Conservation (phyloP, 2,113 vertebrate species). For the Nothocercus julius region DNA sequence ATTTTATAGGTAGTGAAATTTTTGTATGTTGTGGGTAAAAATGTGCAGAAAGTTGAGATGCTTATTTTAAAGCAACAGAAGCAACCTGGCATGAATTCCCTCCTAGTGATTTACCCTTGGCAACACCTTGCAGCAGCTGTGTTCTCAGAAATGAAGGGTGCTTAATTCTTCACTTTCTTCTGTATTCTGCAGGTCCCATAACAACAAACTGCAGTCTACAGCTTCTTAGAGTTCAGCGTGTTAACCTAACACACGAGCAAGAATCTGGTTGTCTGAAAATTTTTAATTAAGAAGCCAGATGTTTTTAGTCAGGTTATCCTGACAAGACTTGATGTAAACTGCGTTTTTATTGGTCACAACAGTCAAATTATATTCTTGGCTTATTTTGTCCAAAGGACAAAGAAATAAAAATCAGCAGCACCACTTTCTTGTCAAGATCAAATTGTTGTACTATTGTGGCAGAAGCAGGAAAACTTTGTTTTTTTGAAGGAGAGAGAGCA, state of each 20-base stretch:
- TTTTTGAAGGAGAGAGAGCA: slow-evolving; percentile 76
- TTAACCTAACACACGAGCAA: slow-evolving; percentile 81
- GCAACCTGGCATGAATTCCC: slow-evolving; percentile 78
- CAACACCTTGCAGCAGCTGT: slow-evolving; percentile 75
- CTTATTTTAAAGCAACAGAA: slow-evolving; percentile 26
- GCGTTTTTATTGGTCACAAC: slow-evolving; percentile 81
- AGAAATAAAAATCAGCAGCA: slow-evolving; percentile 81
- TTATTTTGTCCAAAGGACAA: slow-evolving; percentile 88
- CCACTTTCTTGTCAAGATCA: slow-evolving; percentile 84
- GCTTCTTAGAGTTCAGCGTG: slow-evolving; percentile 89
- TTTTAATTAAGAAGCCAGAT: slow-evolving; percentile 83
- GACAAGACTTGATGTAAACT: slow-evolving; percentile 81
- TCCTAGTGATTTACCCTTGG: slow-evolving; percentile 73
- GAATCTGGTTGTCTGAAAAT: slow-evolving; percentile 87
- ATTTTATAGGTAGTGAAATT: slow-evolving; percentile 32
- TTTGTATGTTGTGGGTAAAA: slow-evolving; percentile 27
- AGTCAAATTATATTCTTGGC: slow-evolving; percentile 81
- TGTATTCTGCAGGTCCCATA: slow-evolving; percentile 95
- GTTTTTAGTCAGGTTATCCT: slow-evolving; percentile 82
- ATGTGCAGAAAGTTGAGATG: neutral
- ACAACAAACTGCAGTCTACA: slow-evolving; percentile 98
- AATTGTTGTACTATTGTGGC: slow-evolving; percentile 83
- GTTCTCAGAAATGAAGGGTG: slow-evolving; percentile 77
- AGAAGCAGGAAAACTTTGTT: slow-evolving; percentile 81
- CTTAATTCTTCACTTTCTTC: slow-evolving; percentile 88